Conservation (phyloP, 2,888 invertebrate genomes). For the Trichopoda pennipes region DNA sequence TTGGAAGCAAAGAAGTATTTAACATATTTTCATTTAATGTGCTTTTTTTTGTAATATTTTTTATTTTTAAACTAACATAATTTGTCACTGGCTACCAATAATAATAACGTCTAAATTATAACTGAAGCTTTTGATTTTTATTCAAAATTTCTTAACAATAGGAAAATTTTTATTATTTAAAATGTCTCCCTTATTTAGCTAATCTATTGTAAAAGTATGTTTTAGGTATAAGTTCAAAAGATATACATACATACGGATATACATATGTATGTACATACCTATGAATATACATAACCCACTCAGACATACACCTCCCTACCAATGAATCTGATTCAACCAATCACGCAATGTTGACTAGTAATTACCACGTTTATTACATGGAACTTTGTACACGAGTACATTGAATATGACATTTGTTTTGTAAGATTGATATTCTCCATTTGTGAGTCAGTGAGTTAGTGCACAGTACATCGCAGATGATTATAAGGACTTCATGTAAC, state of each 20-base stretch:
- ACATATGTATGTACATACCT: neutral
- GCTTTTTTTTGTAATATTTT: neutral
- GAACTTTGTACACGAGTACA: conserved; percentile 36
- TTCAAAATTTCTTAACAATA: conserved; percentile 2
- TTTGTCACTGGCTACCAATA: conserved; percentile 24
- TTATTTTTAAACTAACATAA: conserved; percentile 11
- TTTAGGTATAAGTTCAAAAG: conserved; percentile 8
- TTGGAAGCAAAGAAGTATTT: conserved; percentile 71
- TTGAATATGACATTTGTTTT: conserved; percentile 4
- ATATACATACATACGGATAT: neutral
- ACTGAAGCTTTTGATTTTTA: conserved; percentile 41
- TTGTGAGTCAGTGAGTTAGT: conserved; percentile 73
- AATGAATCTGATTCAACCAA: conserved; percentile 80
- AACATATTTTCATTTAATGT: conserved; percentile 56
- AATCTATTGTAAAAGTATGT: conserved; percentile 37
- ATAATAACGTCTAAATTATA: conserved; percentile 54
- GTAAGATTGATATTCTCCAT: conserved; percentile 23
- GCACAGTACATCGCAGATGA: conserved; percentile 72
- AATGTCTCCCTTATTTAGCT: conserved; percentile 30
- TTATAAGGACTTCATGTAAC: conserved; percentile 80
- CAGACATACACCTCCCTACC: conserved; percentile 64
- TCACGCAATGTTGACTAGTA: conserved; percentile 81
- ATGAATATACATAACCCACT: conserved; percentile 41
- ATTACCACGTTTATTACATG: conserved; percentile 78
- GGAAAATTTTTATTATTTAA: neutral